Evolutionary conservation across 64 coral and sea anemone genomes (phyloP).

Genomic region (Actinia equina): DNA sequence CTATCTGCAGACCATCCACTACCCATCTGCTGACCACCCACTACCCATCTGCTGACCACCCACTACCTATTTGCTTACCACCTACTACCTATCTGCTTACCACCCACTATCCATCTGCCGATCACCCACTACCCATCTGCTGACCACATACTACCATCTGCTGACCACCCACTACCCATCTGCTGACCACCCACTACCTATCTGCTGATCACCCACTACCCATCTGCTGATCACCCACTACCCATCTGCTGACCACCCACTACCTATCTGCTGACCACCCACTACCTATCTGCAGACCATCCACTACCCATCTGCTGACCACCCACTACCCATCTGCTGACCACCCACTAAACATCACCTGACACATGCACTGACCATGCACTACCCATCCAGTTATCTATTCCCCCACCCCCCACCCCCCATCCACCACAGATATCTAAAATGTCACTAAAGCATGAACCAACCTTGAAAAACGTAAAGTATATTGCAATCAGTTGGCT

Average conservation of each 20-base stretch:
- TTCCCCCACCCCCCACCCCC: too few relatives aligned
- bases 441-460: neutral
- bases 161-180: neutral
- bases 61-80: neutral
- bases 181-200: neutral
- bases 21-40: neutral
- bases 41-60: neutral
- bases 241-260: neutral
- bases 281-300: too few relatives aligned
- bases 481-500: conserved; percentile 89
- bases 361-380: too few relatives aligned
- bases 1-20: neutral
- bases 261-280: neutral
- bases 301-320: too few relatives aligned
- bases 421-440: too few relatives aligned
- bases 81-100: neutral
- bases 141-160: neutral
- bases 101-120: neutral
- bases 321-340: neutral
- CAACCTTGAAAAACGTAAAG: conserved; percentile 95
- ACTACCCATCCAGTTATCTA: too few relatives aligned
- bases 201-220: neutral
- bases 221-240: neutral
- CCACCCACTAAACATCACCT: too few relatives aligned
- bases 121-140: neutral